These are phyloP conservation scores for Clusia tigrina DNA, from an alignment of 2,888 invertebrate species.

Conservation along the genomic window DNA sequence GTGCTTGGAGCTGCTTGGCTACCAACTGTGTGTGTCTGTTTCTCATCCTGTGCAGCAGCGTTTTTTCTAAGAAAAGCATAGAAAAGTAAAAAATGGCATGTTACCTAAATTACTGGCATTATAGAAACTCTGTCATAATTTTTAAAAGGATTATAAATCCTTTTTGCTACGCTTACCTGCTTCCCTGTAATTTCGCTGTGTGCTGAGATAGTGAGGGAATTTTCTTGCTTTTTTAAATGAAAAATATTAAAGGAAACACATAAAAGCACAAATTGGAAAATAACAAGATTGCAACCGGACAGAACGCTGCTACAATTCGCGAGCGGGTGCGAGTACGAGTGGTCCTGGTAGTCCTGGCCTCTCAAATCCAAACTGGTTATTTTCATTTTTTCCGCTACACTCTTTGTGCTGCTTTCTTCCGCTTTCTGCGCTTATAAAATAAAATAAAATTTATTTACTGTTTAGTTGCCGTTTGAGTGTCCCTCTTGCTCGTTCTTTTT, in stretches of 20 bases:
- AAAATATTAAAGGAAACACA: not conserved
- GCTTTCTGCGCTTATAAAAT: constrained; percentile 4
- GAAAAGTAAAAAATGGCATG: not conserved
- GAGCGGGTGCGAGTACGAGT: not conserved
- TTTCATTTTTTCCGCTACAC: constrained; percentile 13
- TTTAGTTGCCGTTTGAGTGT: not conserved
- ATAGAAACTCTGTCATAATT: constrained; percentile 16
- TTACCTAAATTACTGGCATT: constrained; percentile 5
- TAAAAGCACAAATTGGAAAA: constrained; percentile 14
- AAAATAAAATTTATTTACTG: constrained; percentile 13
- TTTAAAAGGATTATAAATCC: constrained; percentile 19
- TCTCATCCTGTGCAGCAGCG: not conserved
- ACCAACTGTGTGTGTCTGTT: not conserved
- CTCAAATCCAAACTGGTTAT: not conserved
- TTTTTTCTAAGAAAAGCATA: not conserved
- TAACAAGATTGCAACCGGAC: constrained; percentile 6
- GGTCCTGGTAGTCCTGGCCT: not conserved
- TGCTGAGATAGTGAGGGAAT: not conserved
- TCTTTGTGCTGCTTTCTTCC: not conserved
- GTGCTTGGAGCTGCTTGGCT: not conserved
- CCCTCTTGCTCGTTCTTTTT: not conserved
- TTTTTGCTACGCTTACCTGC: not conserved
- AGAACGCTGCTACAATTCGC: not conserved
- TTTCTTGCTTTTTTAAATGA: not conserved
- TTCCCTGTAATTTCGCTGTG: not conserved